Conservation (phyloP, 2,888 invertebrate genomes). For the Dione juno region DNA sequence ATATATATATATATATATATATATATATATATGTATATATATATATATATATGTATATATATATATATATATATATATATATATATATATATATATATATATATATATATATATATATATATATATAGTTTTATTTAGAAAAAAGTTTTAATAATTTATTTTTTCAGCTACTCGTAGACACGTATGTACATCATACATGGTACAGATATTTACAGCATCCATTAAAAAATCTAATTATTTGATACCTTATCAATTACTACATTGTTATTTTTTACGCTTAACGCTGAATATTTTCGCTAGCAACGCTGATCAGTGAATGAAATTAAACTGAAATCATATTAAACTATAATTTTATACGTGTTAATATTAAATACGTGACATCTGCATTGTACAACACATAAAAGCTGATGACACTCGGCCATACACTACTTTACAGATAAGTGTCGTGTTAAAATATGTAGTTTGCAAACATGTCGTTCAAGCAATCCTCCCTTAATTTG, state of each 20-base stretch:
- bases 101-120: too few relatives aligned
- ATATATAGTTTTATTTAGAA: too few relatives aligned
- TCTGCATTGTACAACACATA: neutral
- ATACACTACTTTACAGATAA: neutral
- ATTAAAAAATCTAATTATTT: neutral
- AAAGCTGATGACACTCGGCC: neutral
- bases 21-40: too few relatives aligned
- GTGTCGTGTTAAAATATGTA: slow-evolving; percentile 3
- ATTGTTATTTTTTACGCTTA: neutral
- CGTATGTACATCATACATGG: neutral
- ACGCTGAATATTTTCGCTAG: neutral
- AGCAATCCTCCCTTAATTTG: too few relatives aligned
- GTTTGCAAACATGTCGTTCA: too few relatives aligned
- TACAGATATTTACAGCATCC: neutral
- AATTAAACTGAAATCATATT: neutral
- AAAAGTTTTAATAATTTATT: too few relatives aligned
- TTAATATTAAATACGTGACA: neutral
- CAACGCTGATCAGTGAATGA: neutral
- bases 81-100: too few relatives aligned
- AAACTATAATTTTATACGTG: neutral
- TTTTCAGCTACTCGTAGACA: too few relatives aligned
- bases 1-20: too few relatives aligned
- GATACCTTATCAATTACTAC: neutral
- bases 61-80: too few relatives aligned
- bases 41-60: too few relatives aligned